Conservation (phyloP, 2,113 vertebrate genomes). For the Ictalurus furcatus region DNA sequence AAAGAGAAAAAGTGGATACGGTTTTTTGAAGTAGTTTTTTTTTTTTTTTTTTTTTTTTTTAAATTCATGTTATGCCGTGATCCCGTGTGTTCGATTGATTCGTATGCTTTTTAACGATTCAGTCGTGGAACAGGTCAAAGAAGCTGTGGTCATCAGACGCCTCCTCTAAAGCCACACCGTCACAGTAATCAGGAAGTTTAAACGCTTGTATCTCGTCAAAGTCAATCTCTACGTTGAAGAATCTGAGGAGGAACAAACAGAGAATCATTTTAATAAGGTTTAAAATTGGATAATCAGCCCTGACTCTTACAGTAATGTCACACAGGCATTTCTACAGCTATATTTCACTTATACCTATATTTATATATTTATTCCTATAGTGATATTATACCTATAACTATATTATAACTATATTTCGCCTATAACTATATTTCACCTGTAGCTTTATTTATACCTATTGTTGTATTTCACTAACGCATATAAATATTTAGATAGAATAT, state of each 20-base stretch:
- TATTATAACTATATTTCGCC: no score
- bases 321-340: neutral
- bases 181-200: conserved; percentile 47
- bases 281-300: neutral
- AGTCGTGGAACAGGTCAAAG: conserved; percentile 57
- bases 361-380: no score
- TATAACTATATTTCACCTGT: no score
- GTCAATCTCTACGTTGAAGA: conserved; percentile 45
- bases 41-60: conserved; percentile 16
- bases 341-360: no score
- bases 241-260: conserved; percentile 23
- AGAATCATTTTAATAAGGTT: no score
- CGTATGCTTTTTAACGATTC: neutral
- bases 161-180: conserved; percentile 31
- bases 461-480: neutral
- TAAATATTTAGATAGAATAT: neutral
- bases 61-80: neutral
- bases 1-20: conserved; percentile 36
- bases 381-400: no score
- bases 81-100: conserved; percentile 15
- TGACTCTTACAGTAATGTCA: no score
- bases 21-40: neutral
- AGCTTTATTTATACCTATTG: neutral
- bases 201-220: conserved; percentile 47
- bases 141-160: conserved; percentile 46